Evolutionary conservation across 2,888 invertebrate genomes (phyloP).

Genomic region (Erebia epiphron): DNA sequence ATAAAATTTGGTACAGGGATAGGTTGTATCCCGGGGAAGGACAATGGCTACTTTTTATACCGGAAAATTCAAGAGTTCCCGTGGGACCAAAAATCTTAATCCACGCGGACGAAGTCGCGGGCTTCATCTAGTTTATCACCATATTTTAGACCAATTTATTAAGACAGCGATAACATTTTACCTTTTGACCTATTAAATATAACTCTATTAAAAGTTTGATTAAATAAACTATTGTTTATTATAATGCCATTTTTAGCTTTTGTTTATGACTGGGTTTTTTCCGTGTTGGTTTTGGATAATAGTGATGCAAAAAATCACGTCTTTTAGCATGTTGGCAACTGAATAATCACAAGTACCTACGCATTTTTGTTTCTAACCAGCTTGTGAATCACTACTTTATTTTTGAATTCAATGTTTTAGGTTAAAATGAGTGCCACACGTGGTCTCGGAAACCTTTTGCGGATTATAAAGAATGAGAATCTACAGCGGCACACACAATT

Average conservation of each 20-base stretch:
- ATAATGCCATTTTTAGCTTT: conserved; percentile 8
- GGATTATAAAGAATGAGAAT: conserved; percentile 82
- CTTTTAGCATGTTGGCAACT: not conserved
- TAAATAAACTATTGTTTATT: not conserved
- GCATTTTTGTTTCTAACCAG: not conserved
- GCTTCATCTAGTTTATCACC: no score
- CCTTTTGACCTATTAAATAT: conserved; percentile 3
- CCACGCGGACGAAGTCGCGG: no score
- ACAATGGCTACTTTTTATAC: no score
- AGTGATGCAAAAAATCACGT: not conserved
- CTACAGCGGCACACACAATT: conserved; percentile 74
- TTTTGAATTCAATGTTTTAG: conserved; percentile 46
- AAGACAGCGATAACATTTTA: conserved; percentile 6
- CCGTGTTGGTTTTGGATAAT: not conserved
- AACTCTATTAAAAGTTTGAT: not conserved
- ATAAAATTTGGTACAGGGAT: no score
- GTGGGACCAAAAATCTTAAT: no score
- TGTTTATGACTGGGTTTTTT: not conserved
- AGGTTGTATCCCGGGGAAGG: no score
- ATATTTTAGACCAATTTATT: not conserved
- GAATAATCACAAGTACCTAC: not conserved
- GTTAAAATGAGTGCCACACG: conserved; percentile 90
- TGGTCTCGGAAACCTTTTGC: conserved; percentile 90
- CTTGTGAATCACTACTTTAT: not conserved
- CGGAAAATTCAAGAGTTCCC: no score